A percentile compares a stretch with the other conserved stretches of the same genome.
Conservation (phyloP, 2,113 vertebrate genomes). For the Oreocharis arfaki region DNA sequence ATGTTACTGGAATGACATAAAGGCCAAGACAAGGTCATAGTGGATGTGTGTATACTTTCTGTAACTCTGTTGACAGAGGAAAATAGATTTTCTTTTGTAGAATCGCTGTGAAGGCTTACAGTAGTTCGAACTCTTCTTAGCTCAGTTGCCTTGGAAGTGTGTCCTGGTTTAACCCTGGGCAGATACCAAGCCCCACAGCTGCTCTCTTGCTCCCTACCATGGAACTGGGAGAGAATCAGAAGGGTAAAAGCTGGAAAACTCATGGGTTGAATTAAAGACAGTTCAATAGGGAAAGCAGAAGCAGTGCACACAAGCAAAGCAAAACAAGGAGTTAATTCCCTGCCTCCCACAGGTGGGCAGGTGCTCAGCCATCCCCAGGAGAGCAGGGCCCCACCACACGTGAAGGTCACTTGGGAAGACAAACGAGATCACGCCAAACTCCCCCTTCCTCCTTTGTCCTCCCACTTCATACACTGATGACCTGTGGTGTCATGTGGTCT, state of each 20-base stretch:
- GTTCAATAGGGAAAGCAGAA: neutral
- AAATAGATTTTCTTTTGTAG: neutral
- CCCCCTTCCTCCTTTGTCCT: neutral
- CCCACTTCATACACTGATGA: neutral
- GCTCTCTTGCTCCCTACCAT: accelerated
- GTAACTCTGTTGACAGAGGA: neutral
- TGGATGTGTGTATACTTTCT: neutral
- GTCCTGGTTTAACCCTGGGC: neutral
- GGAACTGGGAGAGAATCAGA: neutral
- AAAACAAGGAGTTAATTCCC: neutral
- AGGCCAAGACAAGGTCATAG: neutral
- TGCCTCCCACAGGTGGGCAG: accelerated
- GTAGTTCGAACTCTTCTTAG: neutral
- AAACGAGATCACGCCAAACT: neutral
- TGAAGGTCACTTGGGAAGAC: neutral
- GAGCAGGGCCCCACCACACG: accelerated
- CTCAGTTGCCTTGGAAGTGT: neutral
- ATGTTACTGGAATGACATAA: neutral
- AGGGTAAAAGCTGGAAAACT: neutral
- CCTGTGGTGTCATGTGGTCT: neutral
- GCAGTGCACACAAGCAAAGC: neutral
- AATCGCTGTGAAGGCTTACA: neutral
- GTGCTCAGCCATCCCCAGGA: neutral
- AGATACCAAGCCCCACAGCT: neutral
- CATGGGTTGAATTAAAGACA: neutral